These are phyloP conservation scores for Urocyon cinereoargenteus DNA, from an alignment of 2,797 vertebrate species.

Conservation along the genomic window DNA sequence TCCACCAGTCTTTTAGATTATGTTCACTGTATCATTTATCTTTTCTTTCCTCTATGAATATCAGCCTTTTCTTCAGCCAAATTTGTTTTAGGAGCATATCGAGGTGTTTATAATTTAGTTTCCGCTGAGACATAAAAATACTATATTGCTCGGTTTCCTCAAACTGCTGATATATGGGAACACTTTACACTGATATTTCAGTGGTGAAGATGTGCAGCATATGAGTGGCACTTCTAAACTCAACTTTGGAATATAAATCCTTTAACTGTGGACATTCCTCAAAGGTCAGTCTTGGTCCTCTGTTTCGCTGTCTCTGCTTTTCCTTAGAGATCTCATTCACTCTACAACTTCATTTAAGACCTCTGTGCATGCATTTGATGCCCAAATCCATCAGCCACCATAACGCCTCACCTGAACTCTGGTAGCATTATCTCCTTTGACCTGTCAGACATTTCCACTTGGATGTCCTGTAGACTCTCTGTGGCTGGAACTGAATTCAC, in stretches of 20 bases:
- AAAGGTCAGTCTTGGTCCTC: not conserved
- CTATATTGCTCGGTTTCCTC: constrained; percentile 5
- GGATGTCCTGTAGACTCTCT: not conserved
- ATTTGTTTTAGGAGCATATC: not conserved
- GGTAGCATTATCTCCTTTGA: not conserved
- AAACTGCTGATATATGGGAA: not conserved
- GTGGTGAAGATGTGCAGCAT: not conserved
- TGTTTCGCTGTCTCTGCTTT: not conserved
- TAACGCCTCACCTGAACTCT: not conserved
- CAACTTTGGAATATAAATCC: not conserved
- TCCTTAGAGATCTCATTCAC: constrained; percentile 28
- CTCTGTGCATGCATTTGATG: not conserved
- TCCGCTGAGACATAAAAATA: constrained; percentile 5
- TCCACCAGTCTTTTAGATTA: not conserved
- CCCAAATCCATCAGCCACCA: not conserved
- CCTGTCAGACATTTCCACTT: not conserved
- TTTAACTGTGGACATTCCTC: not conserved
- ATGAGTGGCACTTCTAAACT: not conserved
- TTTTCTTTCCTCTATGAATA: not conserved
- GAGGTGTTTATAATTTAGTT: constrained; percentile 13
- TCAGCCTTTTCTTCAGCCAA: constrained; percentile 48
- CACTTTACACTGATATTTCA: not conserved
- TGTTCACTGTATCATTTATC: constrained; percentile 10
- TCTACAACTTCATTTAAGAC: not conserved
- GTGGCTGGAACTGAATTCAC: not conserved